Evolutionary conservation across 2,113 vertebrate species (phyloP).

Genomic region (Xiphophorus hellerii): DNA sequence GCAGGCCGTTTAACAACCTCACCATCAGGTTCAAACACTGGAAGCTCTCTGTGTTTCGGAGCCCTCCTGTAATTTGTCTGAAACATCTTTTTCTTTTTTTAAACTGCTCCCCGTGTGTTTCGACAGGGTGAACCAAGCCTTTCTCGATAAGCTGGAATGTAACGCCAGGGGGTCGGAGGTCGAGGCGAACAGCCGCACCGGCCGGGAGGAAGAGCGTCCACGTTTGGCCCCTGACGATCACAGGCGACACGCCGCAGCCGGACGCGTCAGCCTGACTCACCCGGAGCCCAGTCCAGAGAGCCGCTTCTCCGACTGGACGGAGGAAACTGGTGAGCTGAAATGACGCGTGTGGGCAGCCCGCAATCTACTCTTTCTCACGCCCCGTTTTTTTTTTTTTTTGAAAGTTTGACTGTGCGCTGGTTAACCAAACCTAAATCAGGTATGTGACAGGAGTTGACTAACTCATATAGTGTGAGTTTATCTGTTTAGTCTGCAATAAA

Average conservation of each 20-base stretch:
- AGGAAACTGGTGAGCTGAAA: conserved; percentile 56
- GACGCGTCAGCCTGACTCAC: conserved; percentile 16
- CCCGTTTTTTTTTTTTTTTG: conserved; percentile 20
- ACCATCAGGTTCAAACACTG: conserved; percentile 37
- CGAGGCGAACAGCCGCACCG: neutral
- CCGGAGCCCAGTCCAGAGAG: conserved; percentile 29
- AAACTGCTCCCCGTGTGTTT: conserved; percentile 6
- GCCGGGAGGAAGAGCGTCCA: conserved; percentile 1
- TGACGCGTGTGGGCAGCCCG: neutral
- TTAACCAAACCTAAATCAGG: conserved; percentile 58
- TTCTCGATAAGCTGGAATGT: conserved; percentile 83
- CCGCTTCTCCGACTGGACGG: conserved; percentile 17
- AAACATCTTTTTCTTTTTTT: neutral
- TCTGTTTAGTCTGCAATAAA: conserved; percentile 72
- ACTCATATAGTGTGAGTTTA: conserved; percentile 48
- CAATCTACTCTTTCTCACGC: conserved; percentile 35
- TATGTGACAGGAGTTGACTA: conserved; percentile 37
- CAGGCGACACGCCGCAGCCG: neutral
- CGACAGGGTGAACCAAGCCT: conserved; percentile 86
- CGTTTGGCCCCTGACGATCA: neutral
- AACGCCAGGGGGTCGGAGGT: conserved; percentile 31
- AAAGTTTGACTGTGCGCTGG: conserved; percentile 25
- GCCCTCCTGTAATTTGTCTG: conserved; percentile 10
- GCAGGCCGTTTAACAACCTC: conserved; percentile 15
- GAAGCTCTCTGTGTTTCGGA: conserved; percentile 1